Percentiles rank a stretch among this genome's conserved stretches.
Evolutionary conservation across 2,888 invertebrate genomes (phyloP).

Genomic region (Cerastis leucographa): DNA sequence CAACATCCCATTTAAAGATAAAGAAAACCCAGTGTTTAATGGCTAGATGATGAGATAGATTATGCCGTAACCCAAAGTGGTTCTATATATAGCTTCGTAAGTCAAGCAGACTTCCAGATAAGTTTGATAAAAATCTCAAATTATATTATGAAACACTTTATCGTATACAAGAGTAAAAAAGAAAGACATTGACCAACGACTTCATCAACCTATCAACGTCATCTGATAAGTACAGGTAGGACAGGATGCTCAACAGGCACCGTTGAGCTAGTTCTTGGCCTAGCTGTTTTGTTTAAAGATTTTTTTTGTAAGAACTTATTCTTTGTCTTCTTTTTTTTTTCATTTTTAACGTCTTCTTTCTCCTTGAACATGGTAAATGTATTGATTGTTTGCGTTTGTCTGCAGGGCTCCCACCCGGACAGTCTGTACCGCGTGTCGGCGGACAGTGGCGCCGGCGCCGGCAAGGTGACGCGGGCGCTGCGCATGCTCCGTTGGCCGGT

Average conservation of each 20-base stretch:
- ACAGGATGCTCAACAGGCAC: background rate
- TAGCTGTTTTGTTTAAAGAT: background rate
- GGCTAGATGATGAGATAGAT: background rate
- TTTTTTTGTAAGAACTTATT: background rate
- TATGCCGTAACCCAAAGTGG: constrained; percentile 1
- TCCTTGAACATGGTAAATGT: background rate
- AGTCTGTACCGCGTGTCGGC: constrained; percentile 86
- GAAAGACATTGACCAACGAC: background rate
- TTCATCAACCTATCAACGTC: background rate
- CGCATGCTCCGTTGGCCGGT: constrained; percentile 88
- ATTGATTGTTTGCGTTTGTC: constrained; percentile 62
- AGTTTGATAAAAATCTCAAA: background rate
- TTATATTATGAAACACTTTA: background rate
- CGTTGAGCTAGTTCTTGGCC: background rate
- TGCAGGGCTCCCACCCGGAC: constrained; percentile 89
- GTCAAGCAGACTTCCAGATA: background rate
- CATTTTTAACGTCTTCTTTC: background rate
- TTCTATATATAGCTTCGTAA: background rate
- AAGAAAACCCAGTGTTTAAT: background rate
- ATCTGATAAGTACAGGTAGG: too few species aligned
- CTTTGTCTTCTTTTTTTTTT: background rate
- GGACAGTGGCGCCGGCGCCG: constrained; percentile 70
- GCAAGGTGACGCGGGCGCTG: constrained; percentile 78
- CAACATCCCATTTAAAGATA: background rate
- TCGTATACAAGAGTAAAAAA: background rate